Evolutionary conservation across 2,888 invertebrate genomes (phyloP).

Genomic region (Caenorhabditis doughertyi): DNA sequence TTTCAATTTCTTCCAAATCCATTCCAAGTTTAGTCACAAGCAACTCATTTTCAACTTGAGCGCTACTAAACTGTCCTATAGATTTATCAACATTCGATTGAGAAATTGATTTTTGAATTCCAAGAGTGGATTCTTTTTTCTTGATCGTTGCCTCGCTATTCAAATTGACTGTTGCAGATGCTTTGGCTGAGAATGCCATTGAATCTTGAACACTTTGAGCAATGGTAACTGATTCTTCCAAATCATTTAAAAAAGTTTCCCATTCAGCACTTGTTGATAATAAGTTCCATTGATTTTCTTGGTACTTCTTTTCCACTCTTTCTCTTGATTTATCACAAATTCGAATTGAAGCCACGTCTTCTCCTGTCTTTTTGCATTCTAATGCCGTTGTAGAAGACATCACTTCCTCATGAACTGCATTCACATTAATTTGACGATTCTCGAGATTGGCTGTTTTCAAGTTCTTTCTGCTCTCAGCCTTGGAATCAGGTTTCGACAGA

Average conservation of each 20-base stretch:
- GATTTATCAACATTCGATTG: slow-evolving; percentile 53
- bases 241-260: slow-evolving; percentile 74
- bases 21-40: slow-evolving; percentile 58
- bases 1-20: slow-evolving; percentile 70
- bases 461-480: slow-evolving; percentile 30
- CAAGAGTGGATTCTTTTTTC: slow-evolving; percentile 12
- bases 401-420: slow-evolving; percentile 42
- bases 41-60: slow-evolving; percentile 46
- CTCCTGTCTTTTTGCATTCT: slow-evolving; percentile 30
- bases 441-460: slow-evolving; percentile 54
- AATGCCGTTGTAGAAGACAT: slow-evolving; percentile 46
- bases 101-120: slow-evolving; percentile 59
- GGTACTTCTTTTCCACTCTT: slow-evolving; percentile 65
- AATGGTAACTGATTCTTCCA: slow-evolving; percentile 73
- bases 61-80: slow-evolving; percentile 47
- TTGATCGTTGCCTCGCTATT: slow-evolving; percentile 43
- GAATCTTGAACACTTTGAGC: slow-evolving; percentile 70
- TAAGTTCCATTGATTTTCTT: slow-evolving; percentile 71
- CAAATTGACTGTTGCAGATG: slow-evolving; percentile 47
- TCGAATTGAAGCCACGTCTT: slow-evolving; percentile 58
- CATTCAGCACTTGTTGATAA: slow-evolving; percentile 72
- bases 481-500: slow-evolving; percentile 34
- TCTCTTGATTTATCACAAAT: slow-evolving; percentile 67
- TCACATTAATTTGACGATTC: slow-evolving; percentile 18
- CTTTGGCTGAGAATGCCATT: slow-evolving; percentile 64